Percentiles rank a stretch among this genome's conserved stretches.
These are phyloP conservation scores for Muscicapa striata DNA, from an alignment of 2,797 vertebrate species.

Conservation along the genomic window DNA sequence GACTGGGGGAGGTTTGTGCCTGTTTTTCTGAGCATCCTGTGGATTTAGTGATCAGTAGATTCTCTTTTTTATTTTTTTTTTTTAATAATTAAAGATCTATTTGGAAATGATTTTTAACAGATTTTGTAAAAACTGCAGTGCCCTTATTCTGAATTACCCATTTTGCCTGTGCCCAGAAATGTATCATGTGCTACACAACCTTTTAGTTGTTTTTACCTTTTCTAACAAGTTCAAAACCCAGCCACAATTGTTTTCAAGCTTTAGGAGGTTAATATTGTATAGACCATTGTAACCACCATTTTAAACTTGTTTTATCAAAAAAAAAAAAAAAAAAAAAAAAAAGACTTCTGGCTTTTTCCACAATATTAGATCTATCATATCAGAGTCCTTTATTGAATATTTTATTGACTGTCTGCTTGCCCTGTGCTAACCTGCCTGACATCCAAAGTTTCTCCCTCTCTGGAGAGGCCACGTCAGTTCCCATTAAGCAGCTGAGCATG, in stretches of 20 bases:
- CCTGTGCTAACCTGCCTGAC: slow-evolving; percentile 87
- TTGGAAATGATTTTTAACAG: not conserved
- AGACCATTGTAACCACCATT: not conserved
- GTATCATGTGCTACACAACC: fast-evolving
- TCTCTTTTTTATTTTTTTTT: not conserved
- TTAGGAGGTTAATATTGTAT: not conserved
- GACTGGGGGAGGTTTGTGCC: not conserved
- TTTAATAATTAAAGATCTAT: not conserved
- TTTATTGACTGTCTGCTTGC: slow-evolving; percentile 91
- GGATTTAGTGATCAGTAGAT: not conserved
- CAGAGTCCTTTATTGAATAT: slow-evolving; percentile 90
- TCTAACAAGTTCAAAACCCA: not conserved
- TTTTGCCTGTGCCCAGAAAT: not conserved
- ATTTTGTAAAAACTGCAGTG: not conserved
- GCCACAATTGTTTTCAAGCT: not conserved
- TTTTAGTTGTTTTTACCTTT: not conserved
- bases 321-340: not conserved
- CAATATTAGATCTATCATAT: slow-evolving; percentile 88
- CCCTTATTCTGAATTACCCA: not conserved
- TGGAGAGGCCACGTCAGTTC: slow-evolving; percentile 85
- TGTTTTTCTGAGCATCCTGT: not conserved
- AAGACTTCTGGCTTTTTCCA: slow-evolving; percentile 57
- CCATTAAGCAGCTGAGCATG: slow-evolving; percentile 84
- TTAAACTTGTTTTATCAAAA: not conserved
- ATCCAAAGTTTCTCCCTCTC: slow-evolving; percentile 86